phyloP scores from a whole-genome alignment of 2,797 vertebrate species.

The Sebastes vulpes region DNA sequence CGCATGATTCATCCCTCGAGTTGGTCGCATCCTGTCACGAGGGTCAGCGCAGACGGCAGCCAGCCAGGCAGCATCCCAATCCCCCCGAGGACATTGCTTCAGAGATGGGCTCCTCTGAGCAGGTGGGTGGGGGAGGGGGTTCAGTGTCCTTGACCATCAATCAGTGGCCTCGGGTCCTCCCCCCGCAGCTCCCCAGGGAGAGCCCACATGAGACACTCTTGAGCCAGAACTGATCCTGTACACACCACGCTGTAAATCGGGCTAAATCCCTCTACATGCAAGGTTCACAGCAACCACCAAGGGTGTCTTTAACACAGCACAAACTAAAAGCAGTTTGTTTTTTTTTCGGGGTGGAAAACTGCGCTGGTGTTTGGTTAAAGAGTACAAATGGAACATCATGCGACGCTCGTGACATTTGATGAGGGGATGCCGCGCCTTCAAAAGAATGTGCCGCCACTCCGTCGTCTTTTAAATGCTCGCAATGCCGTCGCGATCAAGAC shows the following conservation, averaged over 20 bases:
- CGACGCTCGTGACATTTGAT: conserved; percentile 29
- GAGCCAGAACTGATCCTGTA: conserved; percentile 75
- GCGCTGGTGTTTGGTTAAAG: not conserved
- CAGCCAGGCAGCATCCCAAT: conserved; percentile 71
- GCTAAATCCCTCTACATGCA: conserved; percentile 67
- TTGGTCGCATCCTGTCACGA: conserved; percentile 57
- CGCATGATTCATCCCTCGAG: conserved; percentile 43
- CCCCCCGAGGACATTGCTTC: conserved; percentile 63
- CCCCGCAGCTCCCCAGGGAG: conserved; percentile 54
- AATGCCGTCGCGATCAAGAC: conserved; percentile 47
- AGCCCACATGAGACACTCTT: conserved; percentile 72
- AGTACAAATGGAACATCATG: conserved; percentile 27
- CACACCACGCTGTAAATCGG: conserved; percentile 67
- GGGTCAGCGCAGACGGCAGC: conserved; percentile 30
- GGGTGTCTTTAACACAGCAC: conserved; percentile 48
- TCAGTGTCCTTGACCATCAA: conserved; percentile 88
- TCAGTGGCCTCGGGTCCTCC: conserved; percentile 82
- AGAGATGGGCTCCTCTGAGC: conserved; percentile 65
- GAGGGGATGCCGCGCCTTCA: conserved; percentile 15
- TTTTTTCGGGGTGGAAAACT: not conserved
- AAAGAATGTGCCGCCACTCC: conserved; percentile 22
- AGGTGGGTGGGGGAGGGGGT: conserved; percentile 60
- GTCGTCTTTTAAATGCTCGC: conserved; percentile 24
- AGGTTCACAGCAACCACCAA: conserved; percentile 60
- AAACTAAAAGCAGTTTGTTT: not conserved